Conservation (phyloP, 1,140 invertebrate species). For the Delia radicum region DNA sequence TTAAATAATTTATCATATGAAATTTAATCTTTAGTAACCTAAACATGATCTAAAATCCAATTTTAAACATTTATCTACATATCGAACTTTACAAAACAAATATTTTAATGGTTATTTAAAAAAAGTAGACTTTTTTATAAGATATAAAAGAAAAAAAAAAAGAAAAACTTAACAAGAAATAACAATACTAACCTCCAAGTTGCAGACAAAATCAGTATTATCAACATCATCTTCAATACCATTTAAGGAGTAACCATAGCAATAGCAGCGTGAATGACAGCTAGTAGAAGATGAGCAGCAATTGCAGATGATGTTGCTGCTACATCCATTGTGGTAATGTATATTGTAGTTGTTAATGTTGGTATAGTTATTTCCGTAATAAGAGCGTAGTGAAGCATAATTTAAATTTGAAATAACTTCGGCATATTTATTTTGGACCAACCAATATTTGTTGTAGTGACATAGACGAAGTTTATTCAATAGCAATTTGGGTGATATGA, state of each 20-base stretch:
- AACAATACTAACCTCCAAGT: slow-evolving; percentile 50
- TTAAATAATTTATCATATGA: no score
- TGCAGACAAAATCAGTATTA: slow-evolving; percentile 42
- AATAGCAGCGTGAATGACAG: background rate
- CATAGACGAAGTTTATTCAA: slow-evolving; percentile 53
- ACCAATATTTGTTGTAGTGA: slow-evolving; percentile 56
- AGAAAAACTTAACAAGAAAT: background rate
- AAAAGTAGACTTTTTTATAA: background rate
- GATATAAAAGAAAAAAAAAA: background rate
- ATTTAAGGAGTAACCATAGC: background rate
- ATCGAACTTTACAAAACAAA: background rate
- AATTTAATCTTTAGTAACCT: no score
- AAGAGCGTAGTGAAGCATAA: slow-evolving; percentile 45
- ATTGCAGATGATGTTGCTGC: background rate
- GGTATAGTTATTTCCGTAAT: slow-evolving; percentile 32
- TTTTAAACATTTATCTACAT: no score
- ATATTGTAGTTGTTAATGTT: slow-evolving; percentile 15
- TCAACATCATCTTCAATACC: background rate
- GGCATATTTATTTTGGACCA: slow-evolving; percentile 56
- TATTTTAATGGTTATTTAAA: background rate
- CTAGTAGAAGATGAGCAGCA: background rate
- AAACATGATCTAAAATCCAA: no score
- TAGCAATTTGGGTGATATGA: slow-evolving; percentile 55
- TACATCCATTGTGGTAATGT: background rate
- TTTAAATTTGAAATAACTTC: slow-evolving; percentile 56